A percentile compares a stretch with the other conserved stretches of the same genome.
phyloP scores from a whole-genome alignment of 2,113 vertebrate genomes.

The Mustelus asterias region DNA sequence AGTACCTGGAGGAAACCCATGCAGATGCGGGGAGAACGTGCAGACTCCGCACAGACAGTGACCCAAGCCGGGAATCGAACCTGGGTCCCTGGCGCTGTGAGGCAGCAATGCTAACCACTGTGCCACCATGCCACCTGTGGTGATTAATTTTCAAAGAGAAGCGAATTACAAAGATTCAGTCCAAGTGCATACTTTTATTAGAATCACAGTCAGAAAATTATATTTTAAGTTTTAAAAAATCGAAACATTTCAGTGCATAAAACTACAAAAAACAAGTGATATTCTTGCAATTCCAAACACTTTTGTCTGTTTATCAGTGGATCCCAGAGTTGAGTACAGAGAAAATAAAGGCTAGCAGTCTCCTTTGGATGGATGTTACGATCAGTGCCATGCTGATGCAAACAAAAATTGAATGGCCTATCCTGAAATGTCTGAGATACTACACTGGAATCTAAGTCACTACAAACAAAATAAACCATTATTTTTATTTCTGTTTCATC shows the following conservation, averaged over 20 bases:
- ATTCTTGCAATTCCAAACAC: background rate
- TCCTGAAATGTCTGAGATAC: background rate
- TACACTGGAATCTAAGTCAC: background rate
- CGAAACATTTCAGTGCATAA: constrained; percentile 13
- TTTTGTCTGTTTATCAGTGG: background rate
- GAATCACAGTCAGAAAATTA: background rate
- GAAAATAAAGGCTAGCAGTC: background rate
- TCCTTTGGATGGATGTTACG: background rate
- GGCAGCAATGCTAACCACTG: too few relatives aligned
- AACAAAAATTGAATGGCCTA: background rate
- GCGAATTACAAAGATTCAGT: background rate
- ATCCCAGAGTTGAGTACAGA: background rate
- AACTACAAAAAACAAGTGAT: background rate
- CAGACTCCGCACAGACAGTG: too few relatives aligned
- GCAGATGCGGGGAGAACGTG: too few relatives aligned
- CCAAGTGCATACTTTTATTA: constrained; percentile 20
- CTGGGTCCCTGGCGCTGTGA: too few relatives aligned
- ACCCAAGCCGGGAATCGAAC: too few relatives aligned
- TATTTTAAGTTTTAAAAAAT: background rate
- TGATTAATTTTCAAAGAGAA: background rate
- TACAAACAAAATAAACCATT: background rate
- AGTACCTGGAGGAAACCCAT: too few relatives aligned
- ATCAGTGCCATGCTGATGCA: background rate
- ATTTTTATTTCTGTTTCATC: background rate
- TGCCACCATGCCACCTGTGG: too few relatives aligned